Evolutionary conservation across 1,140 invertebrate genomes (phyloP).

Genomic region (Teleogryllus occipitalis): DNA sequence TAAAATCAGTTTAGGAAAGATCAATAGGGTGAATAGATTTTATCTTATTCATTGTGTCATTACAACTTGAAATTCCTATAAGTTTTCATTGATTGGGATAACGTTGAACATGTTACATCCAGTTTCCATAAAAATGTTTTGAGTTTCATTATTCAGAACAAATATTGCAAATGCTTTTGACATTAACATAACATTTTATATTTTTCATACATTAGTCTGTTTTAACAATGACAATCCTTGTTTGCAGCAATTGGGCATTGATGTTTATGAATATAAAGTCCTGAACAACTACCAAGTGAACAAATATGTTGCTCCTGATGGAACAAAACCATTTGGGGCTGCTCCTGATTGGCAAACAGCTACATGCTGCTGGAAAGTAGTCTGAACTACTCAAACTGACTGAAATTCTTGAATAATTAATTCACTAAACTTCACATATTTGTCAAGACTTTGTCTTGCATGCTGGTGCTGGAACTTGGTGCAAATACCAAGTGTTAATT

Average conservation of each 20-base stretch:
- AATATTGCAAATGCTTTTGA: neutral
- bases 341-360: conserved; percentile 65
- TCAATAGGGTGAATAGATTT: neutral
- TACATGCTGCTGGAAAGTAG: conserved; percentile 63
- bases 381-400: conserved; percentile 13
- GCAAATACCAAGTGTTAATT: too few species aligned
- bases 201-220: neutral
- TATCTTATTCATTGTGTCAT: neutral
- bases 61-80: neutral
- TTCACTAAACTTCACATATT: too few species aligned
- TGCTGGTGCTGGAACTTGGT: too few species aligned
- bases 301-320: conserved; percentile 58
- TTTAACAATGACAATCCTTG: conserved; percentile 15
- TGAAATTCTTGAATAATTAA: too few species aligned
- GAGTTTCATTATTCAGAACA: neutral
- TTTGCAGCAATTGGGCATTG: conserved; percentile 64
- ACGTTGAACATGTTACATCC: too few species aligned
- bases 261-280: conserved; percentile 71
- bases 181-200: neutral
- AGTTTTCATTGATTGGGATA: too few species aligned
- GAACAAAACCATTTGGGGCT: conserved; percentile 58
- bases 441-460: too few species aligned
- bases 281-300: conserved; percentile 73
- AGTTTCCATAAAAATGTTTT: too few species aligned
- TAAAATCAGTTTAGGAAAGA: too few species aligned